Evolutionary conservation across 2,797 vertebrate genomes (phyloP).

Genomic region (Luscinia megarhynchos): DNA sequence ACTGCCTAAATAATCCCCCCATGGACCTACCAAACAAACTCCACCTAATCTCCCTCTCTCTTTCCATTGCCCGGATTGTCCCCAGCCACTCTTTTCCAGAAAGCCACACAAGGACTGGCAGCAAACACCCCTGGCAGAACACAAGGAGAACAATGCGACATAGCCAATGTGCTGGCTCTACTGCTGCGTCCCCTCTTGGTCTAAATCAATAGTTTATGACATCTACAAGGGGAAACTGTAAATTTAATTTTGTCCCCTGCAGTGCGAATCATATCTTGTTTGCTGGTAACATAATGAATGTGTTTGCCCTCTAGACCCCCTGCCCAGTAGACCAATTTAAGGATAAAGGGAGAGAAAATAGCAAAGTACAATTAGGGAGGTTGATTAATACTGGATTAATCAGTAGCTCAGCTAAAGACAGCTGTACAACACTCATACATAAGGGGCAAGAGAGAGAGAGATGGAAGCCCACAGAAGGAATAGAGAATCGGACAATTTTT

Average conservation of each 20-base stretch:
- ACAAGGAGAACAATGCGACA: neutral
- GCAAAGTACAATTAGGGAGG: conserved; percentile 72
- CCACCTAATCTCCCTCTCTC: neutral
- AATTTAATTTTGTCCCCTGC: conserved; percentile 83
- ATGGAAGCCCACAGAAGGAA: conserved; percentile 29
- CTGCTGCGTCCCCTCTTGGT: conserved; percentile 68
- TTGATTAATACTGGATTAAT: conserved; percentile 76
- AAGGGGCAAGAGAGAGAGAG: neutral
- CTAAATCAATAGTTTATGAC: conserved; percentile 84
- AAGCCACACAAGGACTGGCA: neutral
- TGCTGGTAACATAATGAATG: conserved; percentile 80
- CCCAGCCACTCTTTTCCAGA: neutral
- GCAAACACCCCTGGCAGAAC: conserved; percentile 4
- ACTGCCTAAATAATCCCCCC: neutral
- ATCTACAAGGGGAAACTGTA: conserved; percentile 80
- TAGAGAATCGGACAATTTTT: conserved; percentile 13
- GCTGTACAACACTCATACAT: conserved; percentile 19
- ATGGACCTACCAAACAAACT: neutral
- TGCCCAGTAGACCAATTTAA: conserved; percentile 75
- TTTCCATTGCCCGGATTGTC: neutral
- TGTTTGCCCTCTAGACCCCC: conserved; percentile 78
- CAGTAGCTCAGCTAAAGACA: conserved; percentile 65
- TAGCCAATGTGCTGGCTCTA: conserved; percentile 29
- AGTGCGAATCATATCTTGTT: conserved; percentile 79
- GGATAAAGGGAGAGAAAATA: conserved; percentile 77